Evolutionary conservation across 1,140 invertebrate genomes (phyloP).

Genomic region (Apis dorsata): DNA sequence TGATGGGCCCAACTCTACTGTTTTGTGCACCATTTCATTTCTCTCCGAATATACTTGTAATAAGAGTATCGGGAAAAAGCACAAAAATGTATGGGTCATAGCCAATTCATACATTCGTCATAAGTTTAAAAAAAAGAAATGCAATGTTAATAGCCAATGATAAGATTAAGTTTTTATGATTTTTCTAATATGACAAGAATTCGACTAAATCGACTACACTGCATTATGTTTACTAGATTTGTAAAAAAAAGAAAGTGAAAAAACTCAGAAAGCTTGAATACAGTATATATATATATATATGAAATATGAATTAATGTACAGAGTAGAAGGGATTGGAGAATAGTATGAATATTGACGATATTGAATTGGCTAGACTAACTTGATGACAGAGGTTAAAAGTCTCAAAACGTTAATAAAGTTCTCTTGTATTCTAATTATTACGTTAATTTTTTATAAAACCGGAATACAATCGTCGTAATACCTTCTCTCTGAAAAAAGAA

Average conservation of each 20-base stretch:
- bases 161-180: conserved; percentile 21
- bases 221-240: conserved; percentile 8
- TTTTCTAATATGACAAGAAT: conserved; percentile 10
- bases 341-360: conserved; percentile 26
- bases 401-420: conserved; percentile 56
- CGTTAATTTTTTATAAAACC: conserved; percentile 29
- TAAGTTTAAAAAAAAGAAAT: neutral
- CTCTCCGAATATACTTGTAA: conserved; percentile 25
- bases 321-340: conserved; percentile 33
- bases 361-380: conserved; percentile 23
- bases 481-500: neutral
- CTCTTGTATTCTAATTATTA: conserved; percentile 52
- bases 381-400: conserved; percentile 23
- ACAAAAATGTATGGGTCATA: conserved; percentile 25
- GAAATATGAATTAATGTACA: conserved; percentile 39
- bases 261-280: neutral
- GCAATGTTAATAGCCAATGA: neutral
- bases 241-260: neutral
- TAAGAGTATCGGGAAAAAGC: conserved; percentile 19
- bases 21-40: conserved; percentile 54
- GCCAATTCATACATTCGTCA: conserved; percentile 3
- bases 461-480: neutral
- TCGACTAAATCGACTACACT: conserved; percentile 18
- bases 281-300: neutral
- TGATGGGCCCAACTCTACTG: conserved; percentile 41